Percentiles rank a stretch among this genome's conserved stretches.
phyloP scores from a whole-genome alignment of 1,140 invertebrate genomes.

The Paraescarpia echinospica region DNA sequence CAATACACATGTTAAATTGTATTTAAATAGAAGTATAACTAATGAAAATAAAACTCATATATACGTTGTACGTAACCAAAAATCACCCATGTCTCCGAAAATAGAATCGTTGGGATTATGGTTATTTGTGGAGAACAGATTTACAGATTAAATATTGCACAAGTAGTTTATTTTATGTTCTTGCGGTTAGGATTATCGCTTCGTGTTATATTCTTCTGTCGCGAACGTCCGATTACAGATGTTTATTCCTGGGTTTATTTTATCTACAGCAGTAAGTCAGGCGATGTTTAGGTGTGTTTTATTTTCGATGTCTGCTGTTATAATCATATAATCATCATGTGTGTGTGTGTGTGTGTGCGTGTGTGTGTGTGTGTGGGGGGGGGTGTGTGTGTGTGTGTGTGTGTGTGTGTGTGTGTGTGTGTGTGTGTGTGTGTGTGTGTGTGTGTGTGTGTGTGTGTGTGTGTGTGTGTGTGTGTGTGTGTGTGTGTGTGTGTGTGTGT shows the following conservation, averaged over 20 bases:
- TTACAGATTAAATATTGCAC: not conserved
- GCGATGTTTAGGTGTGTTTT: not conserved
- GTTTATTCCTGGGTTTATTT: not conserved
- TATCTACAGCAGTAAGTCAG: not conserved
- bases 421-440: too few relatives aligned
- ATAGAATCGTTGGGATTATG: not conserved
- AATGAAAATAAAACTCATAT: not conserved
- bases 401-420: too few relatives aligned
- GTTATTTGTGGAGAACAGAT: not conserved
- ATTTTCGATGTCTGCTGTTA: not conserved
- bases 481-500: too few relatives aligned
- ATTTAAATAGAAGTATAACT: not conserved
- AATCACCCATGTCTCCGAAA: not conserved
- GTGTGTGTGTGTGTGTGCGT: too few relatives aligned
- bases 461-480: too few relatives aligned
- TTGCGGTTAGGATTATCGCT: not conserved
- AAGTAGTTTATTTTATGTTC: not conserved
- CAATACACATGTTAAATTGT: not conserved
- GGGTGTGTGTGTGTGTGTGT: too few relatives aligned
- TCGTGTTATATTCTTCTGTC: not conserved
- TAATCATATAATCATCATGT: too few relatives aligned
- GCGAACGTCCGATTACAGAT: not conserved
- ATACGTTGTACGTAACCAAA: not conserved
- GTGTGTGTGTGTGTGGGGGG: too few relatives aligned
- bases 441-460: too few relatives aligned